Percentiles rank a stretch among this genome's conserved stretches.
These are phyloP conservation scores for Meiosimyza decipiens DNA, from an alignment of 2,888 invertebrate genomes.

Conservation along the genomic window DNA sequence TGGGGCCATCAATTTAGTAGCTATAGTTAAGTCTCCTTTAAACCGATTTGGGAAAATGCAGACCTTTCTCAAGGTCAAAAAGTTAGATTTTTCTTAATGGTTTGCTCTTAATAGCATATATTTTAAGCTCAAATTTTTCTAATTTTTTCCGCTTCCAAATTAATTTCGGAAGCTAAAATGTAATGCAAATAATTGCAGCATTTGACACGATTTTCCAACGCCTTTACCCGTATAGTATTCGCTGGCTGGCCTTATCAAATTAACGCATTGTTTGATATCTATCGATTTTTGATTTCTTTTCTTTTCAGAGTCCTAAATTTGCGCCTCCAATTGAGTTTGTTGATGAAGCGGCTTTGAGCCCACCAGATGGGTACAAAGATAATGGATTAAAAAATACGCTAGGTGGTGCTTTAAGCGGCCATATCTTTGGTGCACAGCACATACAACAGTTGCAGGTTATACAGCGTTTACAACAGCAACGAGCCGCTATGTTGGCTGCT, in stretches of 20 bases:
- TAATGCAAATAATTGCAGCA: too few species aligned
- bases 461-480: conserved; percentile 73
- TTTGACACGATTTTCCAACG: not conserved
- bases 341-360: conserved; percentile 86
- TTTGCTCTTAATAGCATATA: too few species aligned
- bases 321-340: conserved; percentile 78
- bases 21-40: too few species aligned
- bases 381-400: conserved; percentile 76
- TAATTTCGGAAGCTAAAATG: too few species aligned
- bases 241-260: not conserved
- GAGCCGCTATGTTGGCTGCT: conserved; percentile 69
- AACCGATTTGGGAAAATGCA: too few species aligned
- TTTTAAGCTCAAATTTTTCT: too few species aligned
- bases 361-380: conserved; percentile 92
- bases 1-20: too few species aligned
- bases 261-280: not conserved
- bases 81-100: too few species aligned
- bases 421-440: conserved; percentile 76
- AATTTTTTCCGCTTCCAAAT: too few species aligned
- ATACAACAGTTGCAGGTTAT: conserved; percentile 73
- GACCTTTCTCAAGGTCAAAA: too few species aligned
- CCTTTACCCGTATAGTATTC: not conserved
- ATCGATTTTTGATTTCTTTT: conserved; percentile 12
- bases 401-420: conserved; percentile 72
- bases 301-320: conserved; percentile 71